These are phyloP conservation scores for Smittia sp. DNA, from an alignment of 2,888 invertebrate species.

Conservation along the genomic window DNA sequence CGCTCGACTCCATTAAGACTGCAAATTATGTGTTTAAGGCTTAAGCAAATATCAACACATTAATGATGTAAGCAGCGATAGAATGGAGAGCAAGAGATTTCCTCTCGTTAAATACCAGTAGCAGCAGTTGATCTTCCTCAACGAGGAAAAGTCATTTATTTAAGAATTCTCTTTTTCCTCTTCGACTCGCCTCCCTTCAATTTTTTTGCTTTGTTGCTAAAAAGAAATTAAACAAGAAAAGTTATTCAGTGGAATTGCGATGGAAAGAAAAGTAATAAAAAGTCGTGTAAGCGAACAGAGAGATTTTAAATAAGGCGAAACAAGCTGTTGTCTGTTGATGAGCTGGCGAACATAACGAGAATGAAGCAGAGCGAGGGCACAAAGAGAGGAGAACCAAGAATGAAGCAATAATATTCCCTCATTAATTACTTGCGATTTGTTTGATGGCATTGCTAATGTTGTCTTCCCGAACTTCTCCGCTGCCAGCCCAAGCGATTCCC, in stretches of 20 bases:
- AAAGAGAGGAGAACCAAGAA: slow-evolving; percentile 17
- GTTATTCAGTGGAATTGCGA: slow-evolving; percentile 11
- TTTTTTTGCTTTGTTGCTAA: not conserved
- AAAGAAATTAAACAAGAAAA: slow-evolving; percentile 4
- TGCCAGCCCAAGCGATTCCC: not conserved
- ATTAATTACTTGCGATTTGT: slow-evolving; percentile 40
- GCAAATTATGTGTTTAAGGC: slow-evolving; percentile 9
- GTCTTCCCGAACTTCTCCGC: not conserved
- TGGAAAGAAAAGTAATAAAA: slow-evolving; percentile 24
- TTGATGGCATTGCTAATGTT: slow-evolving; percentile 33
- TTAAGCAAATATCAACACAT: not conserved
- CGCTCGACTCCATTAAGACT: not conserved
- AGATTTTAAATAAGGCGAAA: slow-evolving; percentile 26
- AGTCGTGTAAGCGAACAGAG: not conserved
- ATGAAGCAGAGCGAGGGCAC: not conserved
- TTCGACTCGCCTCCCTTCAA: too few species aligned
- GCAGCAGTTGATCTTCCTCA: slow-evolving; percentile 22
- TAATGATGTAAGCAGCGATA: not conserved
- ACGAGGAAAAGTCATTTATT: slow-evolving; percentile 31
- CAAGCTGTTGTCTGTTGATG: slow-evolving; percentile 27
- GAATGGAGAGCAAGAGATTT: not conserved
- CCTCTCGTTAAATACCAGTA: slow-evolving; percentile 22
- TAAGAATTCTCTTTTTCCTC: not conserved
- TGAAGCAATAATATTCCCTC: slow-evolving; percentile 35
- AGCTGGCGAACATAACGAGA: slow-evolving; percentile 1